Conservation (phyloP, 2,888 invertebrate species). For the Pterostichus niger region DNA sequence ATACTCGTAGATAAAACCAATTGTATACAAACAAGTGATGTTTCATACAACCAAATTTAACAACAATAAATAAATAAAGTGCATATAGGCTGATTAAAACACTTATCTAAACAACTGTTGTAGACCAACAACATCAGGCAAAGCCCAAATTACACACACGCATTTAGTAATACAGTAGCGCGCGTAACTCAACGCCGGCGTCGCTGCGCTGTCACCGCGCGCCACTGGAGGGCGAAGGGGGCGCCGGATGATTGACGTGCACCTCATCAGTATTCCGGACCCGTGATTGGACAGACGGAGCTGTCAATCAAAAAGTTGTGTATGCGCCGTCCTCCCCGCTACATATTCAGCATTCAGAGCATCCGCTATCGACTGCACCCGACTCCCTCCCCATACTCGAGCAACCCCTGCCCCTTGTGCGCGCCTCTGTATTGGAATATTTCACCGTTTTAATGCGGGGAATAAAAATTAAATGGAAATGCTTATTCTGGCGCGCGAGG, state of each 20-base stretch:
- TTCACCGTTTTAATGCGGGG: slow-evolving; percentile 76
- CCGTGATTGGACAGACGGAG: slow-evolving; percentile 88
- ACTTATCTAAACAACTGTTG: slow-evolving; percentile 19
- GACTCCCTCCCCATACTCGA: slow-evolving; percentile 70
- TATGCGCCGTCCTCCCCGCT: slow-evolving; percentile 74
- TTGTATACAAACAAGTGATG: background rate
- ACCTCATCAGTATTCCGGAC: slow-evolving; percentile 87
- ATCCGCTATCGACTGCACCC: slow-evolving; percentile 73
- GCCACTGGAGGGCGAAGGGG: slow-evolving; percentile 3
- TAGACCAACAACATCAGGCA: slow-evolving; percentile 6
- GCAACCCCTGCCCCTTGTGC: slow-evolving; percentile 69
- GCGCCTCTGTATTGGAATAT: slow-evolving; percentile 76
- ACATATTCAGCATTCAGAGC: slow-evolving; percentile 70
- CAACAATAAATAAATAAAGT: background rate
- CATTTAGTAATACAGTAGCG: background rate
- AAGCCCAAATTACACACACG: slow-evolving; percentile 20
- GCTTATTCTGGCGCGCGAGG: slow-evolving; percentile 72
- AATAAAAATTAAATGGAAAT: slow-evolving; percentile 77
- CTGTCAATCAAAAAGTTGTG: slow-evolving; percentile 87
- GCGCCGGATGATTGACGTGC: slow-evolving; percentile 84
- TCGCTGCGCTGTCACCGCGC: slow-evolving; percentile 57
- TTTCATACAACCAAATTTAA: background rate
- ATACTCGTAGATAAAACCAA: background rate
- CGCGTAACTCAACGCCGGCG: background rate
- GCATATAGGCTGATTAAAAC: background rate